Evolutionary conservation across 2,888 invertebrate species (phyloP), one percentile per base, ranked within the genome.

Genomic region (Fragum fragum): DNA sequence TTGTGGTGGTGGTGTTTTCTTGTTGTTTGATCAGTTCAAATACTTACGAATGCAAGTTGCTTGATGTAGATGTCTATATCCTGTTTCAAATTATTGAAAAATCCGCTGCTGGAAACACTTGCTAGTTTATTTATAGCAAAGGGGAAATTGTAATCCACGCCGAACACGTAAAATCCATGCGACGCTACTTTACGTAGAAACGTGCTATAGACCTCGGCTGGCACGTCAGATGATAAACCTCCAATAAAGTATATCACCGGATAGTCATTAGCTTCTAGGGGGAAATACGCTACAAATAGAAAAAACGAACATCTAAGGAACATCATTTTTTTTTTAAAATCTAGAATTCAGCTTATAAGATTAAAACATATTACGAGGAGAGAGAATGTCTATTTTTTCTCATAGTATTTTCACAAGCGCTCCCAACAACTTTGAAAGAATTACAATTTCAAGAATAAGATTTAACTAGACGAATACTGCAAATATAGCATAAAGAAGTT

Each of bases 151-250:
- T 82, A 80, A 69, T 90, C 90, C 7, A 88, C 76, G 1, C 90
- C 90, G 68, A 89, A 86, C 2, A 90, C 87, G 59, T 85, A 87
- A 73, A 89, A 90, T 1, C 90, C 90, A 77, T 90, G 90, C 1
- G 87, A 80, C 11, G 89, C 88, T 0, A 89, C 28, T 66, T 84
- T 81, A 0, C 71, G 73, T n/a, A 87, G 63, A n/a, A 88, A 61
- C 5, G 80, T 80, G n/a, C 78, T 79, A 77, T 90, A 90, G 18
- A 80, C 72, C 57, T 90, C 90, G 0, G 87, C 78, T 11, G 79
- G 77, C 1, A 89, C 80, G 2, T 82, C 21, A 0, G 81, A 78
- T 26, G 78, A 76, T 0, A 88, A 66, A 3, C 90, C 90, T 1
- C 88, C 87, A 9, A 90, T 39, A 63, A 85, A 90, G 47, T 82